Evolutionary conservation across 2,888 invertebrate genomes (phyloP), one percentile per base, ranked within the genome.

Genomic region (Xiphydria camelus): DNA sequence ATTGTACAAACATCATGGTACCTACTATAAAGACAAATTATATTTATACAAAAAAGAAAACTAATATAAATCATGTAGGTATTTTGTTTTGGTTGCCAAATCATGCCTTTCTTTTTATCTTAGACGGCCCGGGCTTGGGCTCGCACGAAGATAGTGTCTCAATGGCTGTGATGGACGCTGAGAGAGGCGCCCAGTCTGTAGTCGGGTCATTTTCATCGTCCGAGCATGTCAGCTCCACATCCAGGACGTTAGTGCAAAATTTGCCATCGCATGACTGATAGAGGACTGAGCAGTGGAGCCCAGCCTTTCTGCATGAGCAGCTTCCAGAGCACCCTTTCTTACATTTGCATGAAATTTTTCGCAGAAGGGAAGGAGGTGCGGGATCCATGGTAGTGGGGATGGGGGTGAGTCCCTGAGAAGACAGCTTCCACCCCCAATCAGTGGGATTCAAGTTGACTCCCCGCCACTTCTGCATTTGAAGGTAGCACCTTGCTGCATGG

Each of bases 241-340:
- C 6, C 1, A 36, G 3, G 15, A 25, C 22, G 17, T 22, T 22
- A 3, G 17, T 17, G 25, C 36, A 36, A 15, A 15, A 21, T 21
- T 21, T 15, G 9, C 36, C 36, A n/a, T 10, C 23, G 22, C 36
- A 36, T 9, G 17, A 21, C 17, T 21, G 21, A 12, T 25, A 36
- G 25, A 19, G 9, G 9, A 15, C 21, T 15, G 36, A 36, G 36
- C 36, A 36, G 4, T 36, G 22, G 7, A 36, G 12, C 36, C 36
- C 36, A 23, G 36, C 36, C 25, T 21, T 36, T 22, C 6, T 36
- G 36, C 36, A 36, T 22, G 23, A n/a, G 9, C 36, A 36, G 22
- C 36, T 36, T 36, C 2, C 22, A n/a, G 15, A 7, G 36, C 36
- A 36, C 2, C 22, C 36, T n/a, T n/a, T n/a, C n/a, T n/a, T n/a